Conservation (phyloP, 2,888 invertebrate genomes). For the Coecobrya sp. region DNA sequence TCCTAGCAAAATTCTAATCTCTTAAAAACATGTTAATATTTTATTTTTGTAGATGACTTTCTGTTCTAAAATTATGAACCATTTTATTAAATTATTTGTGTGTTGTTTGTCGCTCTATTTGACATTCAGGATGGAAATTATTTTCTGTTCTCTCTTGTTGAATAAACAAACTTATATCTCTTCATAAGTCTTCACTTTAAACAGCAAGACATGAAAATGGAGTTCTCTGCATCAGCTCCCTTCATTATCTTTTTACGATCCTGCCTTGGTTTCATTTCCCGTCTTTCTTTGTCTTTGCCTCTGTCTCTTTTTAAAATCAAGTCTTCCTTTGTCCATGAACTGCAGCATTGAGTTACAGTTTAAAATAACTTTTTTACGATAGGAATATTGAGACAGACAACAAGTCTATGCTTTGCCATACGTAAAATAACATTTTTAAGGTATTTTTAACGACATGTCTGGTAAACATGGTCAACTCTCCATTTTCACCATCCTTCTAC, state of each 20-base stretch:
- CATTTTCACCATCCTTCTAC: neutral
- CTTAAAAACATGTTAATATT: too few relatives aligned
- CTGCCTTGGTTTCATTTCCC: neutral
- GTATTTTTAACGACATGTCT: conserved; percentile 35
- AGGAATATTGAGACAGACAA: neutral
- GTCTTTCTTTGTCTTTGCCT: neutral
- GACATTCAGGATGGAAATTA: too few relatives aligned
- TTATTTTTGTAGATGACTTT: too few relatives aligned
- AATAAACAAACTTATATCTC: neutral
- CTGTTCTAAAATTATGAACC: too few relatives aligned
- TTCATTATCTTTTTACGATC: neutral
- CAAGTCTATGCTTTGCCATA: neutral
- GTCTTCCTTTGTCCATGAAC: conserved; percentile 36
- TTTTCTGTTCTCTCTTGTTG: neutral
- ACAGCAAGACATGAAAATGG: neutral
- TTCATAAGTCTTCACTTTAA: neutral
- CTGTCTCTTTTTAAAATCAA: neutral
- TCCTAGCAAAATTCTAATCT: too few relatives aligned
- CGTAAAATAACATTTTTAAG: neutral
- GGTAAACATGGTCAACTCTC: neutral
- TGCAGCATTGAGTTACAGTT: neutral
- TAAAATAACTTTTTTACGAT: neutral
- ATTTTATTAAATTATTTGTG: too few relatives aligned
- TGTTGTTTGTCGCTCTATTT: too few relatives aligned
- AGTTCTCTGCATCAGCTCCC: neutral